Evolutionary conservation across 2,797 vertebrate species (phyloP).

Genomic region (Bovichtus variegatus): DNA sequence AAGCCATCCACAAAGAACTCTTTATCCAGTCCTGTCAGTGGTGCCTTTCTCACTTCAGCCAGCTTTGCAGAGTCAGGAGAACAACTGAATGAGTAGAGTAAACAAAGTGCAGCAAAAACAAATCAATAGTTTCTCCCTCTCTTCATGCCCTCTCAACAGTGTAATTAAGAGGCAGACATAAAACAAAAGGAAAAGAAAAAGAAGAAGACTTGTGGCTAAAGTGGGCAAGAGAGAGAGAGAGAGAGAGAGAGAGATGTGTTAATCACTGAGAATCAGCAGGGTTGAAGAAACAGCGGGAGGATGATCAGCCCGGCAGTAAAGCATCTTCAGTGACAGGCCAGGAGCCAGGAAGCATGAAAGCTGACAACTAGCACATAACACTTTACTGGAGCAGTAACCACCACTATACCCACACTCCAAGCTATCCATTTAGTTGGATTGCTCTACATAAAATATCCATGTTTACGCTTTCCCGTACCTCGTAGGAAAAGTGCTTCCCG

Average conservation of each 20-base stretch:
- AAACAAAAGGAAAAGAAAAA: constrained; percentile 43
- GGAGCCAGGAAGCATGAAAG: constrained; percentile 19
- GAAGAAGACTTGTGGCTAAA: constrained; percentile 18
- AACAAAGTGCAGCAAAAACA: constrained; percentile 64
- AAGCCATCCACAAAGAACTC: constrained; percentile 34
- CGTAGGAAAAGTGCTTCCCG: neutral
- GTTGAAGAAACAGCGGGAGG: constrained; percentile 27
- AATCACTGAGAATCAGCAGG: constrained; percentile 38
- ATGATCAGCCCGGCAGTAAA: constrained; percentile 37
- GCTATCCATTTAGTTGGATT: constrained; percentile 27
- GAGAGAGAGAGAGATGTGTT: constrained; percentile 27
- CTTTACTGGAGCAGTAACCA: constrained; percentile 1
- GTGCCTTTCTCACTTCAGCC: constrained; percentile 35
- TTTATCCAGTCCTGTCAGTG: constrained; percentile 53
- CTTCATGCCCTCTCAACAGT: constrained; percentile 41
- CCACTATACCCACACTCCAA: neutral
- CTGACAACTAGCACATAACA: neutral
- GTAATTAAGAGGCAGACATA: constrained; percentile 72
- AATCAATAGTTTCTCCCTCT: constrained; percentile 61
- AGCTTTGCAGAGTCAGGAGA: constrained; percentile 57
- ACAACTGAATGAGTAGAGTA: constrained; percentile 44
- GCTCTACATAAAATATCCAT: constrained; percentile 7
- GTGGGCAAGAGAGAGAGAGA: constrained; percentile 6
- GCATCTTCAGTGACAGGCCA: constrained; percentile 21
- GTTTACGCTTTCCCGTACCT: neutral